Conservation (phyloP, 2,113 vertebrate genomes). For the Nansenia antarctica region DNA sequence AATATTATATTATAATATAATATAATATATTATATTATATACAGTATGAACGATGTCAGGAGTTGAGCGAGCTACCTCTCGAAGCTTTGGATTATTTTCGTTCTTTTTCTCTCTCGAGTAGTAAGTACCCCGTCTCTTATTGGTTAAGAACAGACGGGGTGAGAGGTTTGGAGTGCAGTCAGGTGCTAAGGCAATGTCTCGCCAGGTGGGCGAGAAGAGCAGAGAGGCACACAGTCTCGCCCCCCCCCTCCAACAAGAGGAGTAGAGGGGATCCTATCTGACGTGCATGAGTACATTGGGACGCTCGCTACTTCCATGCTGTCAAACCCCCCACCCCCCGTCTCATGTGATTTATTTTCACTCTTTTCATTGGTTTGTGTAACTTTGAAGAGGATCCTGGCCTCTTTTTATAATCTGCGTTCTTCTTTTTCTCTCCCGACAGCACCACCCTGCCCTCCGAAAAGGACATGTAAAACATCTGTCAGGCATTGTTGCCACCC, state of each 20-base stretch:
- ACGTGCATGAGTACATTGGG: not conserved
- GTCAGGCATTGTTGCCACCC: not conserved
- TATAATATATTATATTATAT: too few relatives aligned
- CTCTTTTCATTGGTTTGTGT: not conserved
- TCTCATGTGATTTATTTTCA: not conserved
- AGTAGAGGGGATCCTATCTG: not conserved
- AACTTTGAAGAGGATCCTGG: not conserved
- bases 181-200: not conserved
- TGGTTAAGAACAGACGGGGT: not conserved
- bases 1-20: too few relatives aligned
- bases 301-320: not conserved
- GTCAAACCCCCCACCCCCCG: not conserved
- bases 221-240: not conserved
- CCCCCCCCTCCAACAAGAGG: not conserved
- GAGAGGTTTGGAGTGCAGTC: not conserved
- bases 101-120: too few relatives aligned
- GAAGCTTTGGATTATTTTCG: too few relatives aligned
- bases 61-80: too few relatives aligned
- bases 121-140: too few relatives aligned
- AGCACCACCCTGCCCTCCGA: too few relatives aligned
- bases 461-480: too few relatives aligned
- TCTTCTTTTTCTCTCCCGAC: too few relatives aligned
- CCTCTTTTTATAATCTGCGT: not conserved
- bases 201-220: not conserved
- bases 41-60: too few relatives aligned